A percentile compares a stretch with the other conserved stretches of the same genome.
phyloP scores from a whole-genome alignment of 1,140 invertebrate species.

The Anastrepha obliqua region DNA sequence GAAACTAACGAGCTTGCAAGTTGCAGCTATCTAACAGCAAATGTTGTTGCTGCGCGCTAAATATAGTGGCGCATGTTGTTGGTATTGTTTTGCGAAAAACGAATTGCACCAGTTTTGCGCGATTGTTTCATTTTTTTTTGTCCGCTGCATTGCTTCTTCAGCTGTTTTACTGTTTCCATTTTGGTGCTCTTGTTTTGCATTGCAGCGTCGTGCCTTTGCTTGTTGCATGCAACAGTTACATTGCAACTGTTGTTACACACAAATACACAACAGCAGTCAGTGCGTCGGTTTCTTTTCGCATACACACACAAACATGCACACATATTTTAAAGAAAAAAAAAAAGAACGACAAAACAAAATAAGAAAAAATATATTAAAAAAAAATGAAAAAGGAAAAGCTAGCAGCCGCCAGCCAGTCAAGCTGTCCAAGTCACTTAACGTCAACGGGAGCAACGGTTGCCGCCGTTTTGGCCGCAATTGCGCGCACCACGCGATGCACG shows the following conservation, averaged over 20 bases:
- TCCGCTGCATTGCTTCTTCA: neutral
- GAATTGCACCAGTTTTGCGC: conserved; percentile 41
- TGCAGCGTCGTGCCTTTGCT: neutral
- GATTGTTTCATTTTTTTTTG: neutral
- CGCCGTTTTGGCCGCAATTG: conserved; percentile 32
- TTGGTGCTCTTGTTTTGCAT: neutral
- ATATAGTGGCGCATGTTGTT: neutral
- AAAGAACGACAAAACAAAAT: neutral
- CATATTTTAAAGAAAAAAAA: neutral
- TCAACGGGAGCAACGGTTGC: conserved; percentile 23
- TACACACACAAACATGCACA: neutral
- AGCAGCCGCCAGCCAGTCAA: neutral
- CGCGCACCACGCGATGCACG: neutral
- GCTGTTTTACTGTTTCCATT: neutral
- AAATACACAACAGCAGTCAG: no score
- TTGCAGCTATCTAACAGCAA: conserved; percentile 18
- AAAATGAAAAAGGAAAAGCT: neutral
- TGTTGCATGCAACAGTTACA: conserved; percentile 39
- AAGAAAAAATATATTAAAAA: neutral
- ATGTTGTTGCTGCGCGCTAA: neutral
- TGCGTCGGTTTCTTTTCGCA: no score
- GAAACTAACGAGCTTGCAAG: neutral
- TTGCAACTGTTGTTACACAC: conserved; percentile 31
- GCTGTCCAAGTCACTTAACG: neutral
- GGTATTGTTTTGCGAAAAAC: neutral